Evolutionary conservation across 2,797 vertebrate species (phyloP).

Genomic region (Yasuhikotakia modesta): DNA sequence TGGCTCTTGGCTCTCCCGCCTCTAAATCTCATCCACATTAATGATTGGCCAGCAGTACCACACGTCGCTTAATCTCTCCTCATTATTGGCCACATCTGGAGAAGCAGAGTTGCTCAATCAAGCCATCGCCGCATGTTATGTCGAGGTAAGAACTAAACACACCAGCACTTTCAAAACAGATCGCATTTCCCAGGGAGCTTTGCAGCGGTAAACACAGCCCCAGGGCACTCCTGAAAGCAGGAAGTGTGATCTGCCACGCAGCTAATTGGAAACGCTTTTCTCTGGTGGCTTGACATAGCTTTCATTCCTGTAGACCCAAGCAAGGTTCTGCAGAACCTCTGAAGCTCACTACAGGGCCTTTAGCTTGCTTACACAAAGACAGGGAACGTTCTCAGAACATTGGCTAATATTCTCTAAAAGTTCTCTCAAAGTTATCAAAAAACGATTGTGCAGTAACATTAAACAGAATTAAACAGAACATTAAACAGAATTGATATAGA

Average conservation of each 20-base stretch:
- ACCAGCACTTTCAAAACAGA: slow-evolving; percentile 60
- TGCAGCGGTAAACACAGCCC: slow-evolving; percentile 58
- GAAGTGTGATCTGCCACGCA: slow-evolving; percentile 46
- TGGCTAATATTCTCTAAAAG: too few species aligned
- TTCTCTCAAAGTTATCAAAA: too few species aligned
- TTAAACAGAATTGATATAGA: too few species aligned
- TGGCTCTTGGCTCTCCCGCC: slow-evolving; percentile 60
- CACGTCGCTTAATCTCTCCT: slow-evolving; percentile 68
- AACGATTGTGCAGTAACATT: too few species aligned
- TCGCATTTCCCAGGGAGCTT: slow-evolving; percentile 60
- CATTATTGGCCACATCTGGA: slow-evolving; percentile 71
- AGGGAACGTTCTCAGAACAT: too few species aligned
- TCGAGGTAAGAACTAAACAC: slow-evolving; percentile 70
- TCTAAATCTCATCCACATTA: slow-evolving; percentile 67
- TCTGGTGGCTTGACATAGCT: slow-evolving; percentile 38
- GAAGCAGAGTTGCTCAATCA: slow-evolving; percentile 57
- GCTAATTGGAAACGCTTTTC: slow-evolving; percentile 56
- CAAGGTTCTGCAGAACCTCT: slow-evolving; percentile 14
- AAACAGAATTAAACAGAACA: too few species aligned
- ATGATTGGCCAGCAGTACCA: slow-evolving; percentile 62
- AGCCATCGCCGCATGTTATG: slow-evolving; percentile 55
- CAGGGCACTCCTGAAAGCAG: slow-evolving; percentile 40
- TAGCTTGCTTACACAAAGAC: slow-evolving; percentile 1
- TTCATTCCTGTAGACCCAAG: slow-evolving; percentile 24
- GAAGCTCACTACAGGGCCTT: slow-evolving; percentile 20